These are phyloP conservation scores for Cyprinodon tularosa DNA, from an alignment of 2,113 vertebrate genomes.

Conservation along the genomic window DNA sequence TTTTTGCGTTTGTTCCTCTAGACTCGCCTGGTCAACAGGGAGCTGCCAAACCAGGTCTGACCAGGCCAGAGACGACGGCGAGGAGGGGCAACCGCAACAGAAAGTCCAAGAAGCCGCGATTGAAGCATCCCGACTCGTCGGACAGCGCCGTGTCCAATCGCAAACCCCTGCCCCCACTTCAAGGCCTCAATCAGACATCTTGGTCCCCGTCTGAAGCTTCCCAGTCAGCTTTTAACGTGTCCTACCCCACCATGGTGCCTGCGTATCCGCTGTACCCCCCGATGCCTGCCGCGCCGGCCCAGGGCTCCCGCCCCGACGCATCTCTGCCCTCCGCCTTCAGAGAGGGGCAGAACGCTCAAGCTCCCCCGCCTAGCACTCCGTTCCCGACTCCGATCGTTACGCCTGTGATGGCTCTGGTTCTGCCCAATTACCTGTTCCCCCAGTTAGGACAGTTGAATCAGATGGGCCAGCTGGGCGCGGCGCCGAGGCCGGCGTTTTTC, in stretches of 20 bases:
- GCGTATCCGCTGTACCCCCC: constrained; percentile 83
- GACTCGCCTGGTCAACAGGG: constrained; percentile 46
- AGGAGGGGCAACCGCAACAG: constrained; percentile 85
- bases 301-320: constrained; percentile 60
- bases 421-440: constrained; percentile 85
- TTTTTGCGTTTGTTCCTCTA: constrained; percentile 13
- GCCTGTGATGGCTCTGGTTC: constrained; percentile 86
- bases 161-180: constrained; percentile 80
- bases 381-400: constrained; percentile 83
- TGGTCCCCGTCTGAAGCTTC: constrained; percentile 89
- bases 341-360: constrained; percentile 73
- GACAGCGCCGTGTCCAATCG: constrained; percentile 85
- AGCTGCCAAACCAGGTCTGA: constrained; percentile 60
- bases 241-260: constrained; percentile 85
- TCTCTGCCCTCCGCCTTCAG: constrained; percentile 70
- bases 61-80: constrained; percentile 58
- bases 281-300: constrained; percentile 75
- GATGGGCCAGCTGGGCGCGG: constrained; percentile 63
- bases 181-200: constrained; percentile 86
- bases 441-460: constrained; percentile 62
- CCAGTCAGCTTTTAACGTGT: constrained; percentile 82
- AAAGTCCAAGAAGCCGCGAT: constrained; percentile 87
- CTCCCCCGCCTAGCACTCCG: constrained; percentile 65
- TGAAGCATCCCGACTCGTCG: constrained; percentile 86
- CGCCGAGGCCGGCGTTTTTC: constrained; percentile 77